Evolutionary conservation across 2,113 vertebrate genomes (phyloP).

Genomic region (Puffinus mauretanicus): DNA sequence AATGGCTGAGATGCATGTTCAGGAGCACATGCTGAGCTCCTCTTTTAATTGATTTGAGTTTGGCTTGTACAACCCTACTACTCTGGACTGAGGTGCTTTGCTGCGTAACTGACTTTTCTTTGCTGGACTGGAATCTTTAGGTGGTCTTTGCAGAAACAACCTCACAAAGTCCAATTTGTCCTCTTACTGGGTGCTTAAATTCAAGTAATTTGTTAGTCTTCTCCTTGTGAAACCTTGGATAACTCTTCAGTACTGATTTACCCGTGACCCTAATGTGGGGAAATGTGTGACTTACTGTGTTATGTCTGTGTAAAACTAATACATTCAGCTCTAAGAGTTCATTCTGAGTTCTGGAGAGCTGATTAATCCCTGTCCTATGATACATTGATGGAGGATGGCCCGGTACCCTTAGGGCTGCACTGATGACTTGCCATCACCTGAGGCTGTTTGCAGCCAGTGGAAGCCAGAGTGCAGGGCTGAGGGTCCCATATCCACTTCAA

Average conservation of each 20-base stretch:
- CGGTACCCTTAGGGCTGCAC: neutral
- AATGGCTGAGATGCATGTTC: neutral
- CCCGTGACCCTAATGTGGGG: neutral
- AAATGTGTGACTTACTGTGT: neutral
- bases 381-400: fast-evolving
- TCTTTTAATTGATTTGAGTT: neutral
- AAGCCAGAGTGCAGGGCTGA: neutral
- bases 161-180: neutral
- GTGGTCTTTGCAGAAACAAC: neutral
- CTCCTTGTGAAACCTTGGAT: neutral
- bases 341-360: neutral
- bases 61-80: neutral
- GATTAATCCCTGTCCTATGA: neutral
- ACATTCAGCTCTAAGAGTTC: neutral
- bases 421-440: fast-evolving
- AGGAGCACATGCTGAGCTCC: neutral
- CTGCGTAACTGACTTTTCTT: neutral
- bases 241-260: neutral
- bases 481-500: neutral
- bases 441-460: neutral
- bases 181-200: neutral
- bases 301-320: neutral
- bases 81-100: neutral
- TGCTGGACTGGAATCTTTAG: neutral
- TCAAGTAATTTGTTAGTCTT: neutral